Percentiles rank a stretch among this genome's conserved stretches.
Conservation (phyloP, 2,797 vertebrate species). For the Urophycis tenuis region DNA sequence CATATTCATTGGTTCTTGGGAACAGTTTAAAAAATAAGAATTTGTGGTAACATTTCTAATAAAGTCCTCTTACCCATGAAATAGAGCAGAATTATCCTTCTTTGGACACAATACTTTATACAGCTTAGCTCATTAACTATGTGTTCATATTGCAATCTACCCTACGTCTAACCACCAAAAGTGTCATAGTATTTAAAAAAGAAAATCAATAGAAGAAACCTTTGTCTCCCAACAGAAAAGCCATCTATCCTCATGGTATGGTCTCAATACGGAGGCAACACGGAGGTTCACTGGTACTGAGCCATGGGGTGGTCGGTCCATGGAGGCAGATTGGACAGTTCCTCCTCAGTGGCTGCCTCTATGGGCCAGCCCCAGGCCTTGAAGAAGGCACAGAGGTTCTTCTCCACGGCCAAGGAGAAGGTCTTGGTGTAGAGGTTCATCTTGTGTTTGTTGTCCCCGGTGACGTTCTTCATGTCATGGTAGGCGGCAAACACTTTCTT, state of each 20-base stretch:
- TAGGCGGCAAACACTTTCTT: constrained; percentile 72
- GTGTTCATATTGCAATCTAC: background rate
- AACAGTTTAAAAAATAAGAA: too few species aligned
- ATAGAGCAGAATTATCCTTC: too few species aligned
- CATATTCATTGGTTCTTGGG: too few species aligned
- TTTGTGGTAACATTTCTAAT: too few species aligned
- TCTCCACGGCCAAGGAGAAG: constrained; percentile 71
- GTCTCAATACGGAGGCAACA: background rate
- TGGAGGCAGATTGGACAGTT: constrained; percentile 64
- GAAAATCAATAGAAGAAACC: background rate
- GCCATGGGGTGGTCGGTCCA: constrained; percentile 77
- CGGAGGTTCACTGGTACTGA: background rate
- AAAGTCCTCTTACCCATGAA: too few species aligned
- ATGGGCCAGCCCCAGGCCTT: constrained; percentile 83
- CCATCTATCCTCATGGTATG: background rate
- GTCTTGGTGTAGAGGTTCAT: constrained; percentile 78
- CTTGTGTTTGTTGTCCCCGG: constrained; percentile 64
- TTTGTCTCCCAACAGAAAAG: background rate
- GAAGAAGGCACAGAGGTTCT: constrained; percentile 74
- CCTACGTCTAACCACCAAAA: background rate
- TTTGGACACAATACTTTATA: too few species aligned
- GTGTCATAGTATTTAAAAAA: background rate
- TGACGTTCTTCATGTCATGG: constrained; percentile 59
- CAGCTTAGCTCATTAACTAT: background rate
- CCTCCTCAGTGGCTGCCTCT: constrained; percentile 56